Evolutionary conservation across 2,888 invertebrate genomes (phyloP).

Genomic region (Physocephala rufipes): DNA sequence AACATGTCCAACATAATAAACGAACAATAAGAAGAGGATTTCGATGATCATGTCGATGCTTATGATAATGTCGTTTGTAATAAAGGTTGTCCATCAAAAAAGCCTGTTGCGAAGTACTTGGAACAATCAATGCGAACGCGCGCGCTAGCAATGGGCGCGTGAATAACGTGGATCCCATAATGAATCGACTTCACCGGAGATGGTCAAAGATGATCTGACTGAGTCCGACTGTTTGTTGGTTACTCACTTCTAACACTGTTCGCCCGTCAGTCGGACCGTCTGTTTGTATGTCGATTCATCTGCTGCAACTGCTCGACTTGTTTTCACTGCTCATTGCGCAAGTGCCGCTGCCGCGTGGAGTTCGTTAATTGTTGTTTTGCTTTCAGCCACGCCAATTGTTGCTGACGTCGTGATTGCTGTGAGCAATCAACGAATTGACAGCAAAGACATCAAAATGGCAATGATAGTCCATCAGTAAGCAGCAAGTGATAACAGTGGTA

Average conservation of each 20-base stretch:
- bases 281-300: neutral
- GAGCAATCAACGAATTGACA: conserved; percentile 27
- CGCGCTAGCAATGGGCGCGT: conserved; percentile 20
- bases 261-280: neutral
- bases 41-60: no score
- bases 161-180: conserved; percentile 27
- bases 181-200: neutral
- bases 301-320: neutral
- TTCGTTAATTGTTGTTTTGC: conserved; percentile 28
- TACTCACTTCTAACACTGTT: no score
- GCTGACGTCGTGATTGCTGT: conserved; percentile 16
- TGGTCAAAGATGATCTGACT: neutral
- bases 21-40: no score
- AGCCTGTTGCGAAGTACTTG: conserved; percentile 10
- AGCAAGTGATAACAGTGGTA: neutral
- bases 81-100: conserved; percentile 16
- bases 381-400: conserved; percentile 25
- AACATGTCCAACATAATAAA: conserved; percentile 14
- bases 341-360: conserved; percentile 16
- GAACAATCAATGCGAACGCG: conserved; percentile 10
- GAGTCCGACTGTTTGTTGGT: neutral
- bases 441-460: conserved; percentile 10
- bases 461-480: neutral
- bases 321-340: neutral
- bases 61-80: no score